Conservation (phyloP, 1,140 invertebrate species). For the Pseudomyrmex gracilis region DNA sequence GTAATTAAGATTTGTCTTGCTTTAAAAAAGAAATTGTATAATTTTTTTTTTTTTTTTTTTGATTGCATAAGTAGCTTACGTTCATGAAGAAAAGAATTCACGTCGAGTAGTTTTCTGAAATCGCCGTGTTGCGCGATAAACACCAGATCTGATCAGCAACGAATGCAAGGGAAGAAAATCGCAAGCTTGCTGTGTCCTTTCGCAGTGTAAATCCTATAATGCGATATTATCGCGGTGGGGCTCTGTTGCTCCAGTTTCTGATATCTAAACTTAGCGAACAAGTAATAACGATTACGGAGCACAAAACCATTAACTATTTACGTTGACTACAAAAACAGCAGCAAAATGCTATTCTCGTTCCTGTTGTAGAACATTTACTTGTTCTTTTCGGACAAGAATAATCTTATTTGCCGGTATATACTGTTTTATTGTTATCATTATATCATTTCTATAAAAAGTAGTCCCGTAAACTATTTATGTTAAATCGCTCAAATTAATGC, state of each 20-base stretch:
- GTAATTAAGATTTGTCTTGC: background rate
- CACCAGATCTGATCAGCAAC: background rate
- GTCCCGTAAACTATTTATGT: background rate
- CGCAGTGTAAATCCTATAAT: slow-evolving; percentile 17
- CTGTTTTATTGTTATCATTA: background rate
- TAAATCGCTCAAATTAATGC: background rate
- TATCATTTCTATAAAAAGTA: too few species aligned
- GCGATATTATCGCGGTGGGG: slow-evolving; percentile 1
- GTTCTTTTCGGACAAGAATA: background rate
- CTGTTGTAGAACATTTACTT: background rate
- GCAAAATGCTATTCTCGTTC: background rate
- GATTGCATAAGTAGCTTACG: background rate
- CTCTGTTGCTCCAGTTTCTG: slow-evolving; percentile 6
- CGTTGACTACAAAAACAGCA: background rate
- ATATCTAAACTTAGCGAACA: slow-evolving; percentile 43
- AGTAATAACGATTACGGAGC: slow-evolving; percentile 28
- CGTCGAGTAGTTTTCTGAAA: background rate
- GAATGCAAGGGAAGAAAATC: slow-evolving; percentile 17
- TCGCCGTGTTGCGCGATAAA: background rate
- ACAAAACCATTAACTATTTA: slow-evolving; percentile 20
- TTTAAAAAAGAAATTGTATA: background rate
- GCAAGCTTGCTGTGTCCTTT: slow-evolving; percentile 14
- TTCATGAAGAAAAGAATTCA: slow-evolving; percentile 1
- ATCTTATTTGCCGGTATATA: background rate
- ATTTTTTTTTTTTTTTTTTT: background rate